Evolutionary conservation across 2,797 vertebrate genomes (phyloP).

Genomic region (Epinephelus awoara): DNA sequence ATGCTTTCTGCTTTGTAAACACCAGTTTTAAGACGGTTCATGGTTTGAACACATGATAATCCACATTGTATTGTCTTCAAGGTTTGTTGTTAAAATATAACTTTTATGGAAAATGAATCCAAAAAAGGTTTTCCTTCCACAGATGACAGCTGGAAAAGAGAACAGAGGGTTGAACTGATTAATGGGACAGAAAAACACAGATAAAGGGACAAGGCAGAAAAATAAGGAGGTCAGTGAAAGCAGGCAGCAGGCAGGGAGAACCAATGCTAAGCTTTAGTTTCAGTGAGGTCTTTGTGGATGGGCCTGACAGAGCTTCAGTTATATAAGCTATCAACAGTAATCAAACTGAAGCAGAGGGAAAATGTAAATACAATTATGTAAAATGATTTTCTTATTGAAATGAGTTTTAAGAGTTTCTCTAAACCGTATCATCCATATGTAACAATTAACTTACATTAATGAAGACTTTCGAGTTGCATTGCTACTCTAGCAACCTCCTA

Average conservation of each 20-base stretch:
- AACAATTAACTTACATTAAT: not conserved
- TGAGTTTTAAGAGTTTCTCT: not conserved
- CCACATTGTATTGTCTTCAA: constrained; percentile 13
- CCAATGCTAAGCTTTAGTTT: not conserved
- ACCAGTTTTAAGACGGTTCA: constrained; percentile 41
- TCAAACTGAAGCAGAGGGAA: not conserved
- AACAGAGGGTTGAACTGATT: not conserved
- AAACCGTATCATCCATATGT: not conserved
- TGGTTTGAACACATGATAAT: constrained; percentile 47
- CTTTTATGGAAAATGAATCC: constrained; percentile 1
- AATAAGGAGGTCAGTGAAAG: not conserved
- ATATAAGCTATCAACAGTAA: not conserved
- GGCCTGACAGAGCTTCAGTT: not conserved
- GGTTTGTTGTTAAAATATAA: constrained; percentile 30
- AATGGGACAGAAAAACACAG: not conserved
- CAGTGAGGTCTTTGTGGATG: not conserved
- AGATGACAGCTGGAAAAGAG: not conserved
- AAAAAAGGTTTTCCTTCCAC: not conserved
- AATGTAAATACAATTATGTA: not conserved
- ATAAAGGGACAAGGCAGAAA: not conserved
- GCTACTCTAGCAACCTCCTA: not conserved
- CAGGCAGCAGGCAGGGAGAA: not conserved
- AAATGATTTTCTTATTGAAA: not conserved
- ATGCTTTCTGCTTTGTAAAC: constrained; percentile 62
- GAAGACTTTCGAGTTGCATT: not conserved